phyloP scores from a whole-genome alignment of 2,797 vertebrate species.

The Lates japonicus region DNA sequence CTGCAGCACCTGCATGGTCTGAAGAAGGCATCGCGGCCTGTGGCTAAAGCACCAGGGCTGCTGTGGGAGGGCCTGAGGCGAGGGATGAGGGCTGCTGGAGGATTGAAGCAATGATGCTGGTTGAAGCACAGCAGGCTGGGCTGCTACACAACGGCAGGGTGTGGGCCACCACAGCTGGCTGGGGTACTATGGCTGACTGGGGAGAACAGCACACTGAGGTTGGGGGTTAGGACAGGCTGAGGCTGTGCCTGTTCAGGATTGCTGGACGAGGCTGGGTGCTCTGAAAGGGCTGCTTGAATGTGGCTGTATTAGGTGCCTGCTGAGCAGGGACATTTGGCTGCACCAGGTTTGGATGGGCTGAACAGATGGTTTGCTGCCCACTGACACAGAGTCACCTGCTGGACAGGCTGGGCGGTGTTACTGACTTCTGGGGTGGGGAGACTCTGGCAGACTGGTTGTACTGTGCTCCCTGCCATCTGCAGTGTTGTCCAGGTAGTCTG shows the following conservation, averaged over 20 bases:
- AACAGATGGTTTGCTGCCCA: slow-evolving; percentile 82
- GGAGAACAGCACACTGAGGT: slow-evolving; percentile 79
- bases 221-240: slow-evolving; percentile 71
- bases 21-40: slow-evolving; percentile 91
- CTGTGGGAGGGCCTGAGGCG: slow-evolving; percentile 74
- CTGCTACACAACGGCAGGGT: slow-evolving; percentile 75
- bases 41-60: slow-evolving; percentile 81
- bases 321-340: slow-evolving; percentile 81
- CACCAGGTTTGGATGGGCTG: slow-evolving; percentile 88
- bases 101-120: slow-evolving; percentile 75
- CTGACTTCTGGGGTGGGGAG: slow-evolving; percentile 81
- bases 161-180: slow-evolving; percentile 76
- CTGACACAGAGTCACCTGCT: slow-evolving; percentile 83
- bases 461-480: slow-evolving; percentile 95
- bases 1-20: slow-evolving; percentile 97
- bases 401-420: slow-evolving; percentile 77
- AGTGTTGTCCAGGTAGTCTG: slow-evolving; percentile 99
- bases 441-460: slow-evolving; percentile 91
- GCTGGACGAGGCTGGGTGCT: slow-evolving; percentile 75
- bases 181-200: slow-evolving; percentile 77
- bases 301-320: slow-evolving; percentile 77
- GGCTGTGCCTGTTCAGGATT: slow-evolving; percentile 70
- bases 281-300: slow-evolving; percentile 77
- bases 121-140: slow-evolving; percentile 78
- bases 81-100: slow-evolving; percentile 82